phyloP scores from a whole-genome alignment of 2,113 vertebrate species.

The Elanoides forficatus region DNA sequence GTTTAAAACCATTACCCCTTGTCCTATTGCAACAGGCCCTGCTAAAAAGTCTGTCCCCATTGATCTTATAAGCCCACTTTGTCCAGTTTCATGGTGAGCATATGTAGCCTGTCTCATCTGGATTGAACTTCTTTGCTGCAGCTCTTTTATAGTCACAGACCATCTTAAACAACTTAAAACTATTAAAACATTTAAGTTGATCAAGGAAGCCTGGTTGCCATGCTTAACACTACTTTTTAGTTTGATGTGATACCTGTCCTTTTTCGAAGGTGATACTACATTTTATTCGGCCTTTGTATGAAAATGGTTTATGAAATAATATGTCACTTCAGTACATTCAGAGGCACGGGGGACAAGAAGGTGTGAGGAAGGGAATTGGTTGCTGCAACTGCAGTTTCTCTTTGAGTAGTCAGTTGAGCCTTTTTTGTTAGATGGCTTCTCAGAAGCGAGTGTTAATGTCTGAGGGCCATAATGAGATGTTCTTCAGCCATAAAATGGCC shows the following conservation, averaged over 20 bases:
- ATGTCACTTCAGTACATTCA: background rate
- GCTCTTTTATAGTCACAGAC: background rate
- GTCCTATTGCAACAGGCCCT: background rate
- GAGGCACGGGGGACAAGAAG: background rate
- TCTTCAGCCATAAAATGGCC: background rate
- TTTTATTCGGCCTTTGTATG: background rate
- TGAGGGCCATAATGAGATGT: background rate
- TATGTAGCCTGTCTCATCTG: background rate
- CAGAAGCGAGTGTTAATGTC: background rate
- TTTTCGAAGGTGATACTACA: background rate
- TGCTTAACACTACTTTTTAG: background rate
- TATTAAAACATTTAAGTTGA: background rate
- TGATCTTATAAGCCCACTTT: background rate
- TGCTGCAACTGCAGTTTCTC: background rate
- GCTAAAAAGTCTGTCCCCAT: background rate
- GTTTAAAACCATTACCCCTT: no score
- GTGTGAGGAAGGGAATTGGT: background rate
- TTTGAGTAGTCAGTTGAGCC: background rate
- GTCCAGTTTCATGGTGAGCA: background rate
- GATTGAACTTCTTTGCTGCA: background rate
- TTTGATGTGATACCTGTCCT: background rate
- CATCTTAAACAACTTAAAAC: background rate
- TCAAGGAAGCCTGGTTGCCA: background rate
- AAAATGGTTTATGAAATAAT: background rate
- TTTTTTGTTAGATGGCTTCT: background rate